Evolutionary conservation across 2,113 vertebrate species (phyloP), one percentile per base, ranked within the genome.

Genomic region (Trinectes maculatus): DNA sequence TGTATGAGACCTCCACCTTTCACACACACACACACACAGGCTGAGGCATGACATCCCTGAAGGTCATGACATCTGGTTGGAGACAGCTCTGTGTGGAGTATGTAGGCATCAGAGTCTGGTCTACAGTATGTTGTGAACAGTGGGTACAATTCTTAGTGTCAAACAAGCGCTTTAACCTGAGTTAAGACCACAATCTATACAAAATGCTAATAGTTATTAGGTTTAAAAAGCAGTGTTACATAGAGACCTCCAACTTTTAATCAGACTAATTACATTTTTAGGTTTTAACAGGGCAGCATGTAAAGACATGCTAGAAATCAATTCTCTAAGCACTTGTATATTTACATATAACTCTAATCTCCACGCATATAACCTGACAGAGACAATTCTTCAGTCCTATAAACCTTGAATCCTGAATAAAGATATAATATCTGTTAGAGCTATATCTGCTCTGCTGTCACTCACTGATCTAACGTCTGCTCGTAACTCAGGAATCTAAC

Each of bases 161-260:
- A 84, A 77, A 87, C 62, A 42, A 81, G 31, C 26, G 68, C 55
- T 71, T 75, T 49, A 68, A 85, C 89, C 89, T 87, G 87, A 89
- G 89, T 79, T 81, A 77, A 80, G 70, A 82, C 68, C 83, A 85
- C 80, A 79, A 77, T 87, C 76, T 22, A 51, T 82, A 82, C 34
- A 26, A 82, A 87, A 89, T 53, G 76, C 67, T 40, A 57, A 40
- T 13, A 64, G 54, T 46, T 22, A 39, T 55, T 21, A 48, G 7
- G 59, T 39, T 48, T 48, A 37, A 74, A 74, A 77, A 59, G 13
- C 29, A 66, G 34, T 36, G 43, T 51, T 79, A 61, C 62, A 71
- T 46, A 51, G 29, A 66, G 64, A 71, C 48, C 42, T 79, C 31
- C 49, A 66, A 46, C 40, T 53, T 59, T 26, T 33, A 53, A 59